These are phyloP conservation scores for Loripinus fragilis DNA, from an alignment of 2,888 invertebrate species.

Conservation along the genomic window DNA sequence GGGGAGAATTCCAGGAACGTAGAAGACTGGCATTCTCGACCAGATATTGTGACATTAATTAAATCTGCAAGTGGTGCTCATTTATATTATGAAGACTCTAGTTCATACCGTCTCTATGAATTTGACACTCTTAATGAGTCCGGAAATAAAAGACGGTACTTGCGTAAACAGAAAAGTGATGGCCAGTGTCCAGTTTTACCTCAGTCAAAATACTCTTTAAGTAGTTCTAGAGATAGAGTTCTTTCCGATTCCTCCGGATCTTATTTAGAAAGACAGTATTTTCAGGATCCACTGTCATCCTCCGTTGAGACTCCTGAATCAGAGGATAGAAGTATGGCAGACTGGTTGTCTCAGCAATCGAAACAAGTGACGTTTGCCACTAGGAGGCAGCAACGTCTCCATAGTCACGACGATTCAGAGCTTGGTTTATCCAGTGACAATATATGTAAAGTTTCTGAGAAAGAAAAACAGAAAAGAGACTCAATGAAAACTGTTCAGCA, in stretches of 20 bases:
- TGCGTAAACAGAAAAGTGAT: constrained; percentile 58
- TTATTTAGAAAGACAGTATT: constrained; percentile 59
- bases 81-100: constrained; percentile 69
- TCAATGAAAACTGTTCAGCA: constrained; percentile 58
- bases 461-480: background rate
- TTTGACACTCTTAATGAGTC: constrained; percentile 50
- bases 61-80: constrained; percentile 80
- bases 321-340: constrained; percentile 58
- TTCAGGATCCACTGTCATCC: constrained; percentile 58
- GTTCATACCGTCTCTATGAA: constrained; percentile 31
- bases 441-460: background rate
- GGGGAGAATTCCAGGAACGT: constrained; percentile 47
- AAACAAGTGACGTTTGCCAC: constrained; percentile 22
- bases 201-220: constrained; percentile 70
- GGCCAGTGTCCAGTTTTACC: constrained; percentile 68
- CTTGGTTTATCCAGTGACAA: constrained; percentile 45
- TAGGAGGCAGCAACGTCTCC: constrained; percentile 31
- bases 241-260: constrained; percentile 72
- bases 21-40: constrained; percentile 27
- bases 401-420: constrained; percentile 63
- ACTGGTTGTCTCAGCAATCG: constrained; percentile 59
- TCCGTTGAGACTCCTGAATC: constrained; percentile 58
- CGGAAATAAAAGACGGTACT: constrained; percentile 34
- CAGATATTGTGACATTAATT: constrained; percentile 59
- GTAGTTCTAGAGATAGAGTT: constrained; percentile 73